A percentile compares a stretch with the other conserved stretches of the same genome.
phyloP scores from a whole-genome alignment of 2,888 invertebrate species.

The Smittia aterrima region DNA sequence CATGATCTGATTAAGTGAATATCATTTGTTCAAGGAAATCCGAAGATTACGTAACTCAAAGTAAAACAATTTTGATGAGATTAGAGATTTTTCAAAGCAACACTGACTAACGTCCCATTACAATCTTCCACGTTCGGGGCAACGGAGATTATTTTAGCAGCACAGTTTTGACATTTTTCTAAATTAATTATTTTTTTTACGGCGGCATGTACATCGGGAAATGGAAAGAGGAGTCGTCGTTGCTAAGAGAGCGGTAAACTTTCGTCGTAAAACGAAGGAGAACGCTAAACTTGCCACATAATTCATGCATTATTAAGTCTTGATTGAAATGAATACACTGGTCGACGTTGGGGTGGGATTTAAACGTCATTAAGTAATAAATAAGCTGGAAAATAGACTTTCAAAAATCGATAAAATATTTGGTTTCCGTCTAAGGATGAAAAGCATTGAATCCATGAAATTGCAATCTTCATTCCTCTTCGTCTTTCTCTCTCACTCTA shows the following conservation, averaged over 20 bases:
- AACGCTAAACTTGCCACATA: constrained; percentile 21
- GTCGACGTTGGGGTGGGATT: not conserved
- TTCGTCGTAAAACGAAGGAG: not conserved
- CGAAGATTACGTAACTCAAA: too few species aligned
- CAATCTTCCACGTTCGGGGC: not conserved
- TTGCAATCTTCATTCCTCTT: not conserved
- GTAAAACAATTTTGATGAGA: too few species aligned
- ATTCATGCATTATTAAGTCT: constrained; percentile 26
- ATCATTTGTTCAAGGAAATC: too few species aligned
- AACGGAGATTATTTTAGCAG: not conserved
- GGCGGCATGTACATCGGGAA: not conserved
- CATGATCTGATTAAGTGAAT: too few species aligned
- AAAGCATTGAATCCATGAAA: not conserved
- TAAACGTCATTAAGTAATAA: too few species aligned
- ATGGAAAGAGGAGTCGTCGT: not conserved
- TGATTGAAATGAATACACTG: constrained; percentile 10
- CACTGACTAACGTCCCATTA: too few species aligned
- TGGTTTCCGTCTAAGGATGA: too few species aligned
- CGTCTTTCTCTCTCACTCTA: not conserved
- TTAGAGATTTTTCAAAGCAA: too few species aligned
- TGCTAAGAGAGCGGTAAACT: not conserved
- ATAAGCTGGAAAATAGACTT: too few species aligned
- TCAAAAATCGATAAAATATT: too few species aligned
- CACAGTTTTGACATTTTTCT: constrained; percentile 8
- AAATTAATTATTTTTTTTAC: not conserved